Evolutionary conservation across 2,888 invertebrate species (phyloP).

Genomic region (Vesta saturnalis): DNA sequence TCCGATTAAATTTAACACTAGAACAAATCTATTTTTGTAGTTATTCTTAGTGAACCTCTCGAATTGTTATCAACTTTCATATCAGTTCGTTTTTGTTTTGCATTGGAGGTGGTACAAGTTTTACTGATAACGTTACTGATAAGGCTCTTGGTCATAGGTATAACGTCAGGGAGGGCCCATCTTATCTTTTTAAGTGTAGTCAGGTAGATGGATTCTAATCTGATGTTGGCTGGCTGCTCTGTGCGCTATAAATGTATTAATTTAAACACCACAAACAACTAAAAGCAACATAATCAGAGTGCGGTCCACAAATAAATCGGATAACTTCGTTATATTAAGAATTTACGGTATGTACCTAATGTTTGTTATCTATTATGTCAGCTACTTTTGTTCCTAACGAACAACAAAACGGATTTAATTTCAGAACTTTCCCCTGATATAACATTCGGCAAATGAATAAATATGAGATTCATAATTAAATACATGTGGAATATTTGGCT

Average conservation of each 20-base stretch:
- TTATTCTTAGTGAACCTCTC: slow-evolving; percentile 20
- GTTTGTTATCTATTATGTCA: slow-evolving; percentile 35
- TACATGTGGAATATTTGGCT: slow-evolving; percentile 19
- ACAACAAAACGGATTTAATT: slow-evolving; percentile 31
- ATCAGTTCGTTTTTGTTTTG: slow-evolving; percentile 26
- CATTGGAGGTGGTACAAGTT: slow-evolving; percentile 27
- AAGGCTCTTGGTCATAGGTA: slow-evolving; percentile 21
- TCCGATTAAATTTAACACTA: neutral
- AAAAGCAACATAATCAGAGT: slow-evolving; percentile 29
- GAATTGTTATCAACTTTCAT: slow-evolving; percentile 14
- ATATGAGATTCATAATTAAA: slow-evolving; percentile 11
- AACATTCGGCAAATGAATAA: slow-evolving; percentile 25
- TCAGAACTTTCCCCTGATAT: slow-evolving; percentile 25
- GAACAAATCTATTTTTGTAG: slow-evolving; percentile 24
- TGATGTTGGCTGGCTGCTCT: slow-evolving; percentile 29
- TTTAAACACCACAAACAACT: slow-evolving; percentile 30
- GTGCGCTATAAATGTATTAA: slow-evolving; percentile 33
- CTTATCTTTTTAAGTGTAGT: slow-evolving; percentile 37
- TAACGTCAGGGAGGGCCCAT: slow-evolving; percentile 31
- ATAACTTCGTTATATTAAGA: slow-evolving; percentile 33
- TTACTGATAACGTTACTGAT: slow-evolving; percentile 35
- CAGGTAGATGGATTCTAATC: slow-evolving; percentile 33
- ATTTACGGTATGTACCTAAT: slow-evolving; percentile 28
- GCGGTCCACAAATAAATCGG: slow-evolving; percentile 27
- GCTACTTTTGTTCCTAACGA: slow-evolving; percentile 24